A percentile compares a stretch with the other conserved stretches of the same genome.
Evolutionary conservation across 2,113 vertebrate species (phyloP).

Genomic region (Pyrgilauda ruficollis): DNA sequence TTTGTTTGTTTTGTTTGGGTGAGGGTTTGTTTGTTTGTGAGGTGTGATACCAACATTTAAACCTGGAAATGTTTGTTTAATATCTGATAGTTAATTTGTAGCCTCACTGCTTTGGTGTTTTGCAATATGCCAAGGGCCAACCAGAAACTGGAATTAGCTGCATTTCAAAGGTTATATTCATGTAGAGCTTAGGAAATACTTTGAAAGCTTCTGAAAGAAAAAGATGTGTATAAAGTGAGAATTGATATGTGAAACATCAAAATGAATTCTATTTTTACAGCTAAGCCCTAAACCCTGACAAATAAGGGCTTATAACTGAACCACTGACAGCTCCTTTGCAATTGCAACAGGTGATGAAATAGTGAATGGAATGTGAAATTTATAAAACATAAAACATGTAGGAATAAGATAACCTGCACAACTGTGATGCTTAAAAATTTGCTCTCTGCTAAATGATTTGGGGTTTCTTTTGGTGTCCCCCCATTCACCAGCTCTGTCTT

Average conservation of each 20-base stretch:
- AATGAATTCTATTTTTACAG: constrained; percentile 27
- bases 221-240: background rate
- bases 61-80: background rate
- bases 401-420: background rate
- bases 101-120: background rate
- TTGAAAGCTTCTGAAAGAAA: background rate
- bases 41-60: background rate
- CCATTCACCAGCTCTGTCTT: background rate
- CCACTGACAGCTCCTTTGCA: background rate
- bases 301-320: constrained; percentile 35
- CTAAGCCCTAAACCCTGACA: constrained; percentile 20
- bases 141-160: background rate
- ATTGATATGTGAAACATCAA: constrained; percentile 42
- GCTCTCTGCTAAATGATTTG: background rate
- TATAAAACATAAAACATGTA: constrained; percentile 5
- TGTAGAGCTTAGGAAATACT: background rate
- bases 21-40: background rate
- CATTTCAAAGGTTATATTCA: constrained; percentile 9
- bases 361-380: constrained; percentile 23
- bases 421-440: background rate
- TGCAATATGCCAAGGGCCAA: background rate
- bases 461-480: background rate
- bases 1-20: background rate
- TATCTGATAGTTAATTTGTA: background rate
- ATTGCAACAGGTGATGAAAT: constrained; percentile 30